A percentile compares a stretch with the other conserved stretches of the same genome.
Evolutionary conservation across 1,140 invertebrate species (phyloP).

Genomic region (Notospermus geniculatus): DNA sequence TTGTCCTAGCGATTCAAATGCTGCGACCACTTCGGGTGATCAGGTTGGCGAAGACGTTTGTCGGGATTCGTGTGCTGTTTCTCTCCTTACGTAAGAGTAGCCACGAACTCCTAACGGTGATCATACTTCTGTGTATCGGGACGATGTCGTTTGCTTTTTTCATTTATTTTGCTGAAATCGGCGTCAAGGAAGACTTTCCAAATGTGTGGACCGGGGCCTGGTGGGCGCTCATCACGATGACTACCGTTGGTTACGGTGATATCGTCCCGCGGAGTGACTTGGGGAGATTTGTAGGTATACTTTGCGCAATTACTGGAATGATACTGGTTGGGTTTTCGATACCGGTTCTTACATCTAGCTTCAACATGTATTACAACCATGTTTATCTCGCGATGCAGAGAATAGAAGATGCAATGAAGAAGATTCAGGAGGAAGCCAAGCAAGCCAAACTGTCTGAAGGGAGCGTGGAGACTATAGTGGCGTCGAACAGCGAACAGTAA

Average conservation of each 20-base stretch:
- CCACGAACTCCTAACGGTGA: neutral
- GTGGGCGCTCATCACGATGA: constrained; percentile 31
- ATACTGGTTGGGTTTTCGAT: constrained; percentile 24
- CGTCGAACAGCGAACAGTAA: no score
- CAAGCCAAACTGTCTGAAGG: no score
- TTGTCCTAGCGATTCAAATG: neutral
- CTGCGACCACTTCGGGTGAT: neutral
- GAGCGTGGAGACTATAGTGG: no score
- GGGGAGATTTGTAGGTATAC: constrained; percentile 24
- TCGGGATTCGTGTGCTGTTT: neutral
- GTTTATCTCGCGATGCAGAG: no score
- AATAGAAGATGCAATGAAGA: no score
- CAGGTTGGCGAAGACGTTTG: neutral
- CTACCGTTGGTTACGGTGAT: constrained; percentile 33
- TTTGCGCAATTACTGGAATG: constrained; percentile 26
- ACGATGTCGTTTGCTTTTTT: neutral
- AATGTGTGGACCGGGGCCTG: constrained; percentile 22
- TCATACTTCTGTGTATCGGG: neutral
- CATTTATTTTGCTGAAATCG: neutral
- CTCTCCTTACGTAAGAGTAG: neutral
- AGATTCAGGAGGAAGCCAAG: no score
- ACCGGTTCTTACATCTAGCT: constrained; percentile 29
- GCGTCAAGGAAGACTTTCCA: constrained; percentile 15
- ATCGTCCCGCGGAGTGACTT: constrained; percentile 19
- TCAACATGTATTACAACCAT: constrained; percentile 21